Conservation (phyloP, 2,888 invertebrate species). For the Oxytorus armatus region DNA sequence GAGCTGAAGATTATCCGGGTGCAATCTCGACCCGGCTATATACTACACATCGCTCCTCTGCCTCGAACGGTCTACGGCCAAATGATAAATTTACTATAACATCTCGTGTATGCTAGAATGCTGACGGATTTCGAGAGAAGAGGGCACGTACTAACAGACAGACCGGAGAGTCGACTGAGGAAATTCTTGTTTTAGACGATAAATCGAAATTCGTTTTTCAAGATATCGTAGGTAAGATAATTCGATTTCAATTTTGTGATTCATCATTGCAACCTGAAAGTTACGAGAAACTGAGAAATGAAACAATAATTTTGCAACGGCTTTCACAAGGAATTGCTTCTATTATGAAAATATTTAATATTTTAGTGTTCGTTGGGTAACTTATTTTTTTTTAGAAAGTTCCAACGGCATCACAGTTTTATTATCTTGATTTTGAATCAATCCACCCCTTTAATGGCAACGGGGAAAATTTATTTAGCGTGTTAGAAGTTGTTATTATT, state of each 20-base stretch:
- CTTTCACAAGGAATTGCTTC: no score
- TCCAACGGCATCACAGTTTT: no score
- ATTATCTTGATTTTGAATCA: no score
- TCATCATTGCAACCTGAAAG: no score
- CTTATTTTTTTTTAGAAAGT: no score
- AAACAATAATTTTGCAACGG: no score
- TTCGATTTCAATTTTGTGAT: no score
- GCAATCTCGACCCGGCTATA: constrained; percentile 64
- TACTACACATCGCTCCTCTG: constrained; percentile 31
- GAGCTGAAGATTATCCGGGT: constrained; percentile 68
- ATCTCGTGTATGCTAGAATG: constrained; percentile 26
- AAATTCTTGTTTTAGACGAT: constrained; percentile 5
- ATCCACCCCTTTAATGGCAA: not conserved
- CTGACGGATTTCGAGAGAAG: constrained; percentile 11
- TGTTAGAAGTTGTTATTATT: not conserved
- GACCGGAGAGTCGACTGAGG: constrained; percentile 5
- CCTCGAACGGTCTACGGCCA: constrained; percentile 42
- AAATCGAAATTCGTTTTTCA: constrained; percentile 5
- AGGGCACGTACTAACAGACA: not conserved
- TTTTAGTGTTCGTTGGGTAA: no score
- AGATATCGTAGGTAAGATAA: not conserved
- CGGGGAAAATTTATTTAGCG: not conserved
- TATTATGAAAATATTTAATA: no score
- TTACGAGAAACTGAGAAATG: no score
- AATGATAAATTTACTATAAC: constrained; percentile 61